Percentiles rank a stretch among this genome's conserved stretches.
Conservation (phyloP, 2,888 invertebrate genomes). For the Erpobdella octoculata region DNA sequence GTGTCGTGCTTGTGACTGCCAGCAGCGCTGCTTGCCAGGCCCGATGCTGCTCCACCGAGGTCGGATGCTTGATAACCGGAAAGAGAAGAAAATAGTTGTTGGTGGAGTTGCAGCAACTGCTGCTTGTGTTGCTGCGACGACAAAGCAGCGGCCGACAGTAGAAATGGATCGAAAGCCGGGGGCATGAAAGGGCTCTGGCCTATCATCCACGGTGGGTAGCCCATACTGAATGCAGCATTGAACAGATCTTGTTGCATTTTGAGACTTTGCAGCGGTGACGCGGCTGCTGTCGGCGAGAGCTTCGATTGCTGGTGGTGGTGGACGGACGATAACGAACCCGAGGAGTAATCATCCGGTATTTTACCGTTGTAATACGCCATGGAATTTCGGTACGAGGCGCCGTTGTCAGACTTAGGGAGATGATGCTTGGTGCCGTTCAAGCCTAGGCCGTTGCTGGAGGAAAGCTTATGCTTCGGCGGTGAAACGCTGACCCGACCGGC, state of each 20-base stretch:
- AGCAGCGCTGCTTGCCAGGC: not conserved
- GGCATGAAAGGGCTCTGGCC: conserved; percentile 14
- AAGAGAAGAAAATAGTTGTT: not conserved
- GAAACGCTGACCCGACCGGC: not conserved
- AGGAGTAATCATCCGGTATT: not conserved
- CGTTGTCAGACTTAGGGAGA: not conserved
- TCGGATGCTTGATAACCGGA: not conserved
- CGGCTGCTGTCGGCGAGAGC: not conserved
- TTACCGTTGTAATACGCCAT: not conserved
- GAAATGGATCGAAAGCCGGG: conserved; percentile 8
- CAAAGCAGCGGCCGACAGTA: conserved; percentile 4
- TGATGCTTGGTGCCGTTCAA: conserved; percentile 15
- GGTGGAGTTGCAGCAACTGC: conserved; percentile 5
- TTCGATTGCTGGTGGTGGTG: conserved; percentile 4
- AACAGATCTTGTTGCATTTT: conserved; percentile 9
- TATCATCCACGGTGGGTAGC: conserved; percentile 7
- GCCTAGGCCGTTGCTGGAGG: not conserved
- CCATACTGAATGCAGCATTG: not conserved
- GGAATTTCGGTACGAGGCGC: not conserved
- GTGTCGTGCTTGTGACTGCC: not conserved
- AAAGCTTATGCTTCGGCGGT: conserved; percentile 8
- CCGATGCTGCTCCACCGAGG: not conserved
- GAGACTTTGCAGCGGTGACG: not conserved
- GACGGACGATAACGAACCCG: not conserved
- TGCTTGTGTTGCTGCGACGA: conserved; percentile 12